These are phyloP conservation scores for Pentalonia nigronervosa DNA, from an alignment of 1,140 invertebrate genomes.

Conservation along the genomic window DNA sequence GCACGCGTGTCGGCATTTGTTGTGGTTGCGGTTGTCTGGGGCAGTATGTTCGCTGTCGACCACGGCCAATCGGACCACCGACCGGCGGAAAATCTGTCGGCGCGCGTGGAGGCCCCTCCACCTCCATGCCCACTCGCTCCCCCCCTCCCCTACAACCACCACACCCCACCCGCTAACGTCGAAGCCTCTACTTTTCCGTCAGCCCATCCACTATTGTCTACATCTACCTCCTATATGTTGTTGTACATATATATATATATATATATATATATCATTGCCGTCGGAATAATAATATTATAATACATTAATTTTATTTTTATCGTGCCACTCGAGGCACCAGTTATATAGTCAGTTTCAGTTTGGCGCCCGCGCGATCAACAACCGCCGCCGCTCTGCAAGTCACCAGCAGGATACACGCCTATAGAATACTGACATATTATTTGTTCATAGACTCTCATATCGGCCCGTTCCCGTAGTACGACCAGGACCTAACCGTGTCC, in stretches of 20 bases:
- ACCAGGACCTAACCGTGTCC: neutral
- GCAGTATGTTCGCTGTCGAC: slow-evolving; percentile 23
- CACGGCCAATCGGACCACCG: slow-evolving; percentile 43
- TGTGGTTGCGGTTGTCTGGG: slow-evolving; percentile 55
- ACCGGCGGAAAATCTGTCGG: slow-evolving; percentile 34
- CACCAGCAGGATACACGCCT: neutral
- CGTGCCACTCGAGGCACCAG: neutral
- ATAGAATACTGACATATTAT: neutral
- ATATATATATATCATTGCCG: neutral
- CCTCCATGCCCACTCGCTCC: neutral
- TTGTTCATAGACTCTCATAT: neutral
- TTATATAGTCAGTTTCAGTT: slow-evolving; percentile 48
- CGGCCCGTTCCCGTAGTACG: neutral
- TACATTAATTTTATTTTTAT: neutral
- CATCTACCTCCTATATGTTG: too few relatives aligned
- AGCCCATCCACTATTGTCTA: too few relatives aligned
- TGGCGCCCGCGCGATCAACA: neutral
- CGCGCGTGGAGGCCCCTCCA: neutral
- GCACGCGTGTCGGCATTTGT: slow-evolving; percentile 51
- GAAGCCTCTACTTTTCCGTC: too few relatives aligned
- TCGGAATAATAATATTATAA: too few relatives aligned
- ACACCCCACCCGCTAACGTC: too few relatives aligned
- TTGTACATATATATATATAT: too few relatives aligned
- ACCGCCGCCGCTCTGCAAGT: too few relatives aligned
- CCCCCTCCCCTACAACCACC: too few relatives aligned